Evolutionary conservation across 1,140 invertebrate species (phyloP).

Genomic region (Ostrea edulis): DNA sequence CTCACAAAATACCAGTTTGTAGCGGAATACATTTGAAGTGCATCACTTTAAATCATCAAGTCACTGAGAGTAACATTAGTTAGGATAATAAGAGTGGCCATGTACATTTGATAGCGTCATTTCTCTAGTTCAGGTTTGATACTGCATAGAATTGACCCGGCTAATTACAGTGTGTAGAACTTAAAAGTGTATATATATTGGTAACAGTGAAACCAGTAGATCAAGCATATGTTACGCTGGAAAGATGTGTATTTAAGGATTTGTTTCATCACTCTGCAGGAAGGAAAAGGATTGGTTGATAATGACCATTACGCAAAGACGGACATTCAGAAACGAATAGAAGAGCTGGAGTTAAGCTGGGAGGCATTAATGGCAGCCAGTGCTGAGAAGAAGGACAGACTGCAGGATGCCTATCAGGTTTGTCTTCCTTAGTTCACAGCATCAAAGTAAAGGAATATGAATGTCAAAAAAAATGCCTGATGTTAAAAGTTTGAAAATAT

Average conservation of each 20-base stretch:
- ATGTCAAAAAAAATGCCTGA: no score
- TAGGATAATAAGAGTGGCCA: not conserved
- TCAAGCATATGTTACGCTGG: no score
- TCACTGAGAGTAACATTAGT: not conserved
- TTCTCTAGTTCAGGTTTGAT: no score
- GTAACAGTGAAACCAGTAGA: no score
- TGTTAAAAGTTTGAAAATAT: no score
- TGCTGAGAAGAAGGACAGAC: conserved; percentile 91
- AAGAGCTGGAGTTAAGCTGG: conserved; percentile 95
- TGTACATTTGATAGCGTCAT: no score
- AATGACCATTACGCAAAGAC: conserved; percentile 88
- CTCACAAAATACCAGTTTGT: not conserved
- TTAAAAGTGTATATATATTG: no score
- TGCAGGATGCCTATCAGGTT: conserved; percentile 89
- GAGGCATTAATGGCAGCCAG: conserved; percentile 92
- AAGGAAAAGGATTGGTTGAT: conserved; percentile 89
- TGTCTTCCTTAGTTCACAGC: conserved; percentile 12
- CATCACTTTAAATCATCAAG: not conserved
- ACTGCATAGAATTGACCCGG: no score
- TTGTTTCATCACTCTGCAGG: conserved; percentile 58
- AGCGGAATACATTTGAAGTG: not conserved
- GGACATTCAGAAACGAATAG: conserved; percentile 88
- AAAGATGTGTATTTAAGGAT: not conserved
- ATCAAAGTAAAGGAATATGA: no score
- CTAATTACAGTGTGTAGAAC: no score